Base-by-base conservation (phyloP, 1,140 invertebrate species). In the Sitobion miscanthi region DNA sequence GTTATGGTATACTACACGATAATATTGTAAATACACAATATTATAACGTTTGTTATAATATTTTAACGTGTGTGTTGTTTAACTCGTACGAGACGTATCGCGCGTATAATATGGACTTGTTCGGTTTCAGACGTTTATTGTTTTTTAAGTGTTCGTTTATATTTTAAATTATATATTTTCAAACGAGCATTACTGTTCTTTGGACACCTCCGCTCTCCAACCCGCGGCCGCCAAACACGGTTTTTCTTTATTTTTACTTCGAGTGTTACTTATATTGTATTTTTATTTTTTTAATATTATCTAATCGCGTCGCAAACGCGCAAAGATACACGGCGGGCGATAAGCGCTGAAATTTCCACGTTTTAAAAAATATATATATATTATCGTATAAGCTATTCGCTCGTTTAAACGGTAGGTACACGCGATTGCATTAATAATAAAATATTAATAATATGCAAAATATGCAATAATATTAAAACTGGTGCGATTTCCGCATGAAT, bases 51-150 rank as follows among this genome's bases (percentile, higher is more conserved):
- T 35, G 35, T 35, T 35, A 35, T 35, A 35, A 35, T 35, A 35
- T 35, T 35, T 35, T 35, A n/a, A n/a, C 62, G 30, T 5, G n/a
- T 77, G 62, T 77, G 62, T n/a, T 77, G 30, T n/a, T 17, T 77
- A 17, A 6, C 30, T 77, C 9, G 57, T 57, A 57, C 30, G 57
- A 30, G 57, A 62, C 57, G 57, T 62, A 25, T 42, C 2, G 35
- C 47, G 47, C 47, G 47, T 42, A 42, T 42, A 42, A 14, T 14
- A 49, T 49, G 49, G 49, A 52, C 49, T 52, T 52, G 14, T 54
- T 89, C 87, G n/a, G 49, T 87, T 87, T 87, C 30, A 87, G 86
- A 87, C 87, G 87, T 89, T 89, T 89, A 89, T 89, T 89, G 52
- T 89, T 89, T 89, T 89, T 54, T 90, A 90, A 90, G 54, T 62